Evolutionary conservation across 2,888 invertebrate genomes (phyloP).

Genomic region (Lasioglossum villosulum): DNA sequence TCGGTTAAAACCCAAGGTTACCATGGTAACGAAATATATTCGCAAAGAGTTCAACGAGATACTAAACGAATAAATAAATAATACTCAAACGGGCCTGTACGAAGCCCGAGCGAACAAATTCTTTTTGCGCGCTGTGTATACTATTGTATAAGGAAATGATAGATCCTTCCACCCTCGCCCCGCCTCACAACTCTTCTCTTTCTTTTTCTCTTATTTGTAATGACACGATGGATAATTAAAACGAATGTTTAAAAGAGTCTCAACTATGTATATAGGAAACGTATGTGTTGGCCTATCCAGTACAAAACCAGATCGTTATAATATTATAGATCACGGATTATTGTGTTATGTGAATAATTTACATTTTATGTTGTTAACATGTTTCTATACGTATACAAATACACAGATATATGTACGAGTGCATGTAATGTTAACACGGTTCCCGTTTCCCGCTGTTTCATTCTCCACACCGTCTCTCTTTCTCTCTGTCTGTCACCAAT

Average conservation of each 20-base stretch:
- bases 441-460: conserved; percentile 43
- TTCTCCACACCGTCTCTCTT: conserved; percentile 6
- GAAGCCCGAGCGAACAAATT: conserved; percentile 46
- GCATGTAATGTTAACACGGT: conserved; percentile 61
- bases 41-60: conserved; percentile 48
- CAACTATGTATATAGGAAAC: conserved; percentile 64
- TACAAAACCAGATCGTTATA: conserved; percentile 82
- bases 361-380: conserved; percentile 81
- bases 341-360: conserved; percentile 82
- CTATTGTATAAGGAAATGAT: conserved; percentile 13
- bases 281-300: conserved; percentile 81
- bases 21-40: conserved; percentile 69
- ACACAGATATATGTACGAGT: conserved; percentile 50
- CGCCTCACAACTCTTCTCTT: neutral
- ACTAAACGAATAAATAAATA: conserved; percentile 50
- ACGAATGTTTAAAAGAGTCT: conserved; percentile 46
- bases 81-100: conserved; percentile 65
- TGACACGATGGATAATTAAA: conserved; percentile 29
- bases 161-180: neutral
- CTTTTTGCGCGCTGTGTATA: conserved; percentile 15
- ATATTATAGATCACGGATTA: conserved; percentile 76
- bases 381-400: conserved; percentile 58
- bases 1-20: conserved; percentile 62
- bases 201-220: conserved; percentile 25
- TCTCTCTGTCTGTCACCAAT: neutral